Evolutionary conservation across 2,797 vertebrate species (phyloP).

Genomic region (Sarcoramphus papa): DNA sequence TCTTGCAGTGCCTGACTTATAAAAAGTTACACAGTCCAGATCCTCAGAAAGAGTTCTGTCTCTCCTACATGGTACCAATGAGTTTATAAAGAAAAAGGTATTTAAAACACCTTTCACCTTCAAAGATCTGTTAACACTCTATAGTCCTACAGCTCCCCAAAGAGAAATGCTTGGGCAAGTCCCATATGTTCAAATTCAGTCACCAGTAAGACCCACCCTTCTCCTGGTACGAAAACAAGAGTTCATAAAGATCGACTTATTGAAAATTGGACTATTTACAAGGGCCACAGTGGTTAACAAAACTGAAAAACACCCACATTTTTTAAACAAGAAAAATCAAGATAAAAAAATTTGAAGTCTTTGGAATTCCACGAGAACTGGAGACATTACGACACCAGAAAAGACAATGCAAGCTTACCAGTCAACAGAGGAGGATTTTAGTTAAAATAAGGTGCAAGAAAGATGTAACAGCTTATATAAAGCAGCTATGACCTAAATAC

Average conservation of each 20-base stretch:
- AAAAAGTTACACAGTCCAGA: neutral
- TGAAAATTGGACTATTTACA: neutral
- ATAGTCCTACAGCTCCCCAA: neutral
- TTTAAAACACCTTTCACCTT: neutral
- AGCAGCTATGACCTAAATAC: neutral
- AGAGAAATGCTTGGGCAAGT: neutral
- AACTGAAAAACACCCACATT: rapidly evolving
- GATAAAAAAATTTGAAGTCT: neutral
- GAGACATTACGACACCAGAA: rapidly evolving
- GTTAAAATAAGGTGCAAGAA: neutral
- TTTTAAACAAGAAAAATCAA: neutral
- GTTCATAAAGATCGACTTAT: neutral
- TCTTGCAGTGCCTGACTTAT: neutral
- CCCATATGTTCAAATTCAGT: neutral
- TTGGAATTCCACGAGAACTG: neutral
- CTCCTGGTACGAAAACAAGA: neutral
- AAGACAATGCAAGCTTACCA: neutral
- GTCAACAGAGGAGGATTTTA: neutral
- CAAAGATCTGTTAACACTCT: neutral
- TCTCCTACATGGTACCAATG: neutral
- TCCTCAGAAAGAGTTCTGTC: neutral
- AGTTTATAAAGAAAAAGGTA: neutral
- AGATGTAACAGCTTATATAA: neutral
- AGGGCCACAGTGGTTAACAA: neutral
- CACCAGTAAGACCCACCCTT: neutral